phyloP scores from a whole-genome alignment of 2,113 vertebrate genomes.

The Lepisosteus oculatus region DNA sequence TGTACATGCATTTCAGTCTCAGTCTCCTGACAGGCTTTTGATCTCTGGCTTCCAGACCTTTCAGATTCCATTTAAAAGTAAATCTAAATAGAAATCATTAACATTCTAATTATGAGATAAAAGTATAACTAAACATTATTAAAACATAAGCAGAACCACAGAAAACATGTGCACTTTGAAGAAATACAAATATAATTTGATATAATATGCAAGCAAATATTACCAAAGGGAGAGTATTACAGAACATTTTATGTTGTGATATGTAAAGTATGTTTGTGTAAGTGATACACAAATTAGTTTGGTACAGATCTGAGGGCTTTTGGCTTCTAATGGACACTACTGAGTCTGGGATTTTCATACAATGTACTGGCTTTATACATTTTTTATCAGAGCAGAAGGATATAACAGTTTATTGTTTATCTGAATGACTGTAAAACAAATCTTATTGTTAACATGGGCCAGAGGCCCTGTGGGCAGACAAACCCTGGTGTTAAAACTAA shows the following conservation, averaged over 20 bases:
- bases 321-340: background rate
- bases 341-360: constrained; percentile 3
- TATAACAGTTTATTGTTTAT: constrained; percentile 60
- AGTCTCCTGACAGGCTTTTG: too few relatives aligned
- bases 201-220: constrained; percentile 23
- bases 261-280: constrained; percentile 25
- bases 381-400: background rate
- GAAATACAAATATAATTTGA: constrained; percentile 10
- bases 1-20: too few relatives aligned
- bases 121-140: constrained; percentile 1
- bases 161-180: constrained; percentile 30
- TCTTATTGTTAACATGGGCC: constrained; percentile 63
- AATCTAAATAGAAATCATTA: constrained; percentile 19
- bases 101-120: constrained; percentile 15
- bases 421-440: constrained; percentile 61
- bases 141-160: constrained; percentile 17
- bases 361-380: background rate
- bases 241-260: constrained; percentile 23
- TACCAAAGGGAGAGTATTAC: constrained; percentile 11
- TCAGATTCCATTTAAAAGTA: constrained; percentile 8
- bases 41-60: background rate
- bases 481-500: constrained; percentile 64
- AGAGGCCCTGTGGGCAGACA: constrained; percentile 45
- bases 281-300: constrained; percentile 15
- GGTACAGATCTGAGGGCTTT: background rate